Evolutionary conservation across 2,113 vertebrate species (phyloP), one percentile per base, ranked within the genome.

Genomic region (Halichoerus grypus): DNA sequence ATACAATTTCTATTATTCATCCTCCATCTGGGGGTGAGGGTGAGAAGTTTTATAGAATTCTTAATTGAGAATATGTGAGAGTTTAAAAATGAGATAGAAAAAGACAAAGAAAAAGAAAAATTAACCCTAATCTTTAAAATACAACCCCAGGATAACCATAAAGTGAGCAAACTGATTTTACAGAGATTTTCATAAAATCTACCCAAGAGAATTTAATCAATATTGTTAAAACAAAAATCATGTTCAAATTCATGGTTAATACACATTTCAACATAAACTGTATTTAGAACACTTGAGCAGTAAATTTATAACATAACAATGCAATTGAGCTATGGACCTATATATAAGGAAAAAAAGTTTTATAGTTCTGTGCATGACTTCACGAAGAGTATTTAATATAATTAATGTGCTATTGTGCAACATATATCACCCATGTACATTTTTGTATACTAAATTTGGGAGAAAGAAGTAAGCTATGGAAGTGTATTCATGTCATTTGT

Each of bases 391-490:
- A 92, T 91, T 79, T 77, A 95, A 97, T 36, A 63, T 95, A 98
- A 97, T 82, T 87, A 94, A 92, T 87, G 39, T 93, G 95, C 96
- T 98, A 97, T 0, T 92, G 95, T 85, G 96, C 91, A 97, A 98
- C 90, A 98, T 98, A 95, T 94, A 94, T 85, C 98, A 97, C 97
- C 95, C 97, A 98, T 93, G 95, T 96, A 98, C 92, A 87, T 94
- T 94, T 98, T 95, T 98, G 96, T 96, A 98, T 83, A 95, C 97
- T 98, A 57, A 98, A 95, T 97, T 92, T 96, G 88, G 95, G 97
- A 98, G 77, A 97, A 98, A 97, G 95, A 97, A 98, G 92, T 97
- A 98, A 98, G 97, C 85, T 97, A 97, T 95, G 94, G 13, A 98
- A 97, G 90, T 97, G 95, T 97, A 98, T 67, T 98, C 92, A 98